Evolutionary conservation across 2,113 vertebrate genomes (phyloP).

Genomic region (Oryctolagus cuniculus): DNA sequence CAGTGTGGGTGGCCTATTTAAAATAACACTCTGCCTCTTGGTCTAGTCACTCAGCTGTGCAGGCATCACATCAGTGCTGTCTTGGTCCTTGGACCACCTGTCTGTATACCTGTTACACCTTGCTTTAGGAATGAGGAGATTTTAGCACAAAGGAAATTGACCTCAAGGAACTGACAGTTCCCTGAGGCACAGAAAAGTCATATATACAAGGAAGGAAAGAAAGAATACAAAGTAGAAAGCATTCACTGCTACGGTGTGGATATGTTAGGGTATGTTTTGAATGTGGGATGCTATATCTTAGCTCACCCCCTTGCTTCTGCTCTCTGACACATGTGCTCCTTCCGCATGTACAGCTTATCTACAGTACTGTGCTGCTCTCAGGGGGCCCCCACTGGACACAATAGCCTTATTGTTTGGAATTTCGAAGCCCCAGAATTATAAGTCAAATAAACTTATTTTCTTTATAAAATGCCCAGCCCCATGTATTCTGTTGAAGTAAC

Average conservation of each 20-base stretch:
- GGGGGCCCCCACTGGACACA: background rate
- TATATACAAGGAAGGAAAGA: background rate
- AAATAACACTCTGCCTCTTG: background rate
- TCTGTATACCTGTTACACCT: too few relatives aligned
- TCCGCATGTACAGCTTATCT: background rate
- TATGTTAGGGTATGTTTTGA: background rate
- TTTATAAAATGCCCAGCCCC: background rate
- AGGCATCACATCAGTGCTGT: accelerated
- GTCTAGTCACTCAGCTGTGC: background rate
- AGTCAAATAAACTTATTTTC: background rate
- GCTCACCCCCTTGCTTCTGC: background rate
- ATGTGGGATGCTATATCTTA: background rate
- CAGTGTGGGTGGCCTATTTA: background rate
- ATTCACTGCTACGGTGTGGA: background rate
- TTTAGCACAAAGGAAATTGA: background rate
- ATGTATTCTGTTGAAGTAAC: background rate
- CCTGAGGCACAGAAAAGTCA: background rate
- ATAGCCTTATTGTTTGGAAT: background rate
- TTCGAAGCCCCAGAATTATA: background rate
- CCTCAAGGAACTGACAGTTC: background rate
- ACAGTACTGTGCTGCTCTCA: background rate
- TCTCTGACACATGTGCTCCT: too few relatives aligned
- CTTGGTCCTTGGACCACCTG: background rate
- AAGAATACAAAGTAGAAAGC: background rate
- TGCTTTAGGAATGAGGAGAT: background rate